A percentile compares a stretch with the other conserved stretches of the same genome.
Evolutionary conservation across 2,888 invertebrate species (phyloP).

Genomic region (Mycalesis mineus): DNA sequence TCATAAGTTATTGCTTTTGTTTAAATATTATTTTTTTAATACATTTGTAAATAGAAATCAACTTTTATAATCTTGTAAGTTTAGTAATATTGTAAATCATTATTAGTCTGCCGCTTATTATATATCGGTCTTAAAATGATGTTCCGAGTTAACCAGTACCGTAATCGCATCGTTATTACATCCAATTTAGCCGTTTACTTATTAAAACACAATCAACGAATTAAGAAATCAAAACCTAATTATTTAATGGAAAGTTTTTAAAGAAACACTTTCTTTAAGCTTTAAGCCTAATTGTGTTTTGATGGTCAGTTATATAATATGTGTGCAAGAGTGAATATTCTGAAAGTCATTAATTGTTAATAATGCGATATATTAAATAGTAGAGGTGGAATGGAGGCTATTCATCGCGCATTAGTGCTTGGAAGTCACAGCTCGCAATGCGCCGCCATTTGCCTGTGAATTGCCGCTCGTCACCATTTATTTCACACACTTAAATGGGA

Average conservation of each 20-base stretch:
- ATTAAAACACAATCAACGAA: slow-evolving; percentile 5
- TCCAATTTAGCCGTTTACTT: not conserved
- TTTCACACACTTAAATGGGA: slow-evolving; percentile 67
- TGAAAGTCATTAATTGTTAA: slow-evolving; percentile 22
- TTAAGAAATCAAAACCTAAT: slow-evolving; percentile 5
- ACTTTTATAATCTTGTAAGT: not conserved
- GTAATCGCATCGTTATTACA: not conserved
- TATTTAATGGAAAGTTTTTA: not conserved
- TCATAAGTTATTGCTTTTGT: no score
- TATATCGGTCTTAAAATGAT: not conserved
- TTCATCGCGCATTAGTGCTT: slow-evolving; percentile 32
- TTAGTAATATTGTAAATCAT: not conserved
- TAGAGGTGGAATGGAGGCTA: slow-evolving; percentile 36
- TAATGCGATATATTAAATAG: slow-evolving; percentile 25
- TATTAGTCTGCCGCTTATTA: not conserved
- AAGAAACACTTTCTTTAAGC: not conserved
- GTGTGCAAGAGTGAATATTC: slow-evolving; percentile 4
- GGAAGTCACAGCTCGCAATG: slow-evolving; percentile 33
- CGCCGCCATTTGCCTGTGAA: slow-evolving; percentile 23
- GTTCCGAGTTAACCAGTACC: not conserved
- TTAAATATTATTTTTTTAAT: no score
- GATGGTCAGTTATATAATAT: not conserved
- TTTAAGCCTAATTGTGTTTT: not conserved
- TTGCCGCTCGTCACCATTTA: slow-evolving; percentile 49
- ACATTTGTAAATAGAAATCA: no score